Evolutionary conservation across 2,888 invertebrate species (phyloP), one percentile per base, ranked within the genome.

Genomic region (Drosophila diplacantha): DNA sequence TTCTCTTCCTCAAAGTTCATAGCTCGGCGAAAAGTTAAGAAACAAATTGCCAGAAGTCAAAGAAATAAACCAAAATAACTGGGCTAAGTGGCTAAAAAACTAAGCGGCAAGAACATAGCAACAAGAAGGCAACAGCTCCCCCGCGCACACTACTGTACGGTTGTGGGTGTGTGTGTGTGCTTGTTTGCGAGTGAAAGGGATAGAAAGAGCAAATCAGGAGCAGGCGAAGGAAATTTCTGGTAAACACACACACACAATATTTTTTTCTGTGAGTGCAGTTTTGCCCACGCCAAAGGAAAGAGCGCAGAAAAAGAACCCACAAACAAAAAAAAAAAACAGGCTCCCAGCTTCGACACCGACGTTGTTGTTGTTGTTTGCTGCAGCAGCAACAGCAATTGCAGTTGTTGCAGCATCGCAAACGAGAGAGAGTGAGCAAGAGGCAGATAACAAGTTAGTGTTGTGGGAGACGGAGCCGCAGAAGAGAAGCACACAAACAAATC

Each of bases 181-280:
- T 29, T 35, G 57, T 44, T 57, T 57, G 35, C 44, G 7, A 44
- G 32, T 44, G 32, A 44, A 44, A 49, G 16, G 34, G 34, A 34
- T 49, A 49, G 34, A 24, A 41, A 29, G 18, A 44, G 14, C 29
- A 18, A 44, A 20, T 32, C 49, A 49, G 49, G 32, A 49, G 49
- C 32, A 34, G 49, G 7, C 34, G 7, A 24, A 24, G 38, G n/a
- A 55, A 54, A 54, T 24, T 43, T 57, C 16, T 53, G 20, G 32
- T 57, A 38, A 57, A 31, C 39, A 52, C 31, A 38, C 34, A 29
- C 35, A 39, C 16, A 53, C 31, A 32, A 6, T 26, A 22, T 57
- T 57, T 59, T 59, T 59, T 59, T 59, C 37, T 57, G 58, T 59
- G 58, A 59, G 58, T 59, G 74, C 65, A 68, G 49, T 65, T 70